Evolutionary conservation across 2,888 invertebrate species (phyloP).

Genomic region (Chorisops tibialis): DNA sequence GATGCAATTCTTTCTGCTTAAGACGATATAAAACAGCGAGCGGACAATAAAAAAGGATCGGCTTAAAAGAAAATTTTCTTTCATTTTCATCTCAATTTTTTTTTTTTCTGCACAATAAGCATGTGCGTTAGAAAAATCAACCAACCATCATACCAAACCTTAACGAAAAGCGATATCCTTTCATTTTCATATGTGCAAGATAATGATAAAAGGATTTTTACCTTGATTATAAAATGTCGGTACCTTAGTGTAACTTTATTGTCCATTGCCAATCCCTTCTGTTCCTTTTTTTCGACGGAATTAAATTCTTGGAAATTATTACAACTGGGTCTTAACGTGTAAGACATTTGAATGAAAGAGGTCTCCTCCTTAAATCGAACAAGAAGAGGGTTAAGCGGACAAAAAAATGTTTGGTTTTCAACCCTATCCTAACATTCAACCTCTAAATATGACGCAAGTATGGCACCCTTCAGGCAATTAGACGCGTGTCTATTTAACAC

Average conservation of each 20-base stretch:
- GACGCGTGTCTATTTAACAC: constrained; percentile 8
- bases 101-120: background rate
- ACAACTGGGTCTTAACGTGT: constrained; percentile 7
- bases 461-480: constrained; percentile 15
- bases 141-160: background rate
- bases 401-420: background rate
- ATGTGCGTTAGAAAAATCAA: background rate
- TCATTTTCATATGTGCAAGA: constrained; percentile 10
- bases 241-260: background rate
- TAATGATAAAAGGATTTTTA: constrained; percentile 7
- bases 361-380: background rate
- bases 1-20: background rate
- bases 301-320: constrained; percentile 12
- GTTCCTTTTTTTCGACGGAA: background rate
- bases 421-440: background rate
- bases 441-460: background rate
- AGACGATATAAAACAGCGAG: constrained; percentile 1
- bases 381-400: background rate
- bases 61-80: too few relatives aligned
- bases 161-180: constrained; percentile 19
- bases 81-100: background rate
- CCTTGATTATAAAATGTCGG: background rate
- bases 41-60: too few relatives aligned
- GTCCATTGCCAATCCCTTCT: background rate
- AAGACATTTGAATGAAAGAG: background rate